Base-by-base conservation (phyloP, 1,140 invertebrate genomes). In the Formica exsecta region DNA sequence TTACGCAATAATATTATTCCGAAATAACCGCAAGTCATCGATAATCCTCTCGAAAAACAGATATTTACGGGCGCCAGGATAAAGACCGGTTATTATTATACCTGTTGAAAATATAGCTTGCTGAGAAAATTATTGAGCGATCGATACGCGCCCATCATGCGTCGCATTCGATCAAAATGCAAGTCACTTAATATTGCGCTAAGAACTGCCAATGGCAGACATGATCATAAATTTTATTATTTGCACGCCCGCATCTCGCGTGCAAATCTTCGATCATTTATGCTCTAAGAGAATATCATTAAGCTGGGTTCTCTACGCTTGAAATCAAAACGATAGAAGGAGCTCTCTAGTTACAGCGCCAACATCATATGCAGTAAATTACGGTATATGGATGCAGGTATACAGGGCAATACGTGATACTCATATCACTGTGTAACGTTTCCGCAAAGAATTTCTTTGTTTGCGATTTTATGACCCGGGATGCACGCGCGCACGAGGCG, bases 191-290 rank as follows among this genome's bases (percentile, higher is more conserved):
- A 83, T 68, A 16, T 68, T 44, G n/a, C 13, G 8, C n/a, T 83
- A 48, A 73, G n/a, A 81, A 81, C 19, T 25, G 36, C 59, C 36
- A 59, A 57, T 59, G 16, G 66, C 25, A 81, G 51, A 70, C 36
- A n/a, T 13, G 48, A 54, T 59, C 51, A 59, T 73, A 59, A 81
- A 81, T 81, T 80, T 81, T 81, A 81, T 44, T 7, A 80, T 44
- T 36, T 64, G 36, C 2, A 38, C 48, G 8, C 19, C 11, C 29
- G 36, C 22, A 57, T 73, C 22, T 36, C 62, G 32, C 79, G 54
- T 19, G 19, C 25, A 19, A 68, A 71, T 71, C 25, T 81, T 36
- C 19, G 54, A 44, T 22, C 29, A 44, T 57, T 11, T 59, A 71
- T 7, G 44, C 61, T 48, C 3, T 48, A 48, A 16, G 44, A 48